Percentiles rank a stretch among this genome's conserved stretches.
Evolutionary conservation across 2,797 vertebrate genomes (phyloP).

Genomic region (Halcyon chelicuti): DNA sequence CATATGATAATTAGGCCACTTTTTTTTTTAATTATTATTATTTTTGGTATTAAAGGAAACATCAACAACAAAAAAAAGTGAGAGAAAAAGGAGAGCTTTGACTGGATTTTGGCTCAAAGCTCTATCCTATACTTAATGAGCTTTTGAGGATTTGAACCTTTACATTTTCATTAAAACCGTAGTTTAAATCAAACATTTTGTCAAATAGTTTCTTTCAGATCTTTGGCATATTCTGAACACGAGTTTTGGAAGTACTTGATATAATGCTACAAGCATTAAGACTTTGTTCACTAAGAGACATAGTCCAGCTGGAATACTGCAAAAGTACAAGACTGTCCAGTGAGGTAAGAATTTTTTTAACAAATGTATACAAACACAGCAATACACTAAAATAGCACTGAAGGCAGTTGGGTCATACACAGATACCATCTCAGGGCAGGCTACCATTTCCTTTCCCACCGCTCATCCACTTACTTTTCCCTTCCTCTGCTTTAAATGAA

Average conservation of each 20-base stretch:
- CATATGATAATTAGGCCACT: not conserved
- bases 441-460: not conserved
- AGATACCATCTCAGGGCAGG: not conserved
- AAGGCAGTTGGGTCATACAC: not conserved
- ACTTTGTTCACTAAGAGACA: not conserved
- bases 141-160: not conserved
- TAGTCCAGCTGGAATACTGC: not conserved
- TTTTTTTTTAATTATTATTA: not conserved
- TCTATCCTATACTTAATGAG: not conserved
- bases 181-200: not conserved
- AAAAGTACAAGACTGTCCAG: not conserved
- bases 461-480: not conserved
- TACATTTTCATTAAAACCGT: not conserved
- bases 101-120: not conserved
- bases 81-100: not conserved
- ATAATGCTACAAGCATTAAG: not conserved
- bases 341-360: not conserved
- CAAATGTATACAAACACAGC: not conserved
- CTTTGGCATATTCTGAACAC: not conserved
- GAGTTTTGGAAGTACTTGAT: not conserved
- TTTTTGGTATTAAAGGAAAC: not conserved
- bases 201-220: not conserved
- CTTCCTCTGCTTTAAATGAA: constrained; percentile 7
- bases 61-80: not conserved
- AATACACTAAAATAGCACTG: not conserved